Evolutionary conservation across 2,888 invertebrate species (phyloP), one percentile per base, ranked within the genome.

Genomic region (Orthosia gracilis): DNA sequence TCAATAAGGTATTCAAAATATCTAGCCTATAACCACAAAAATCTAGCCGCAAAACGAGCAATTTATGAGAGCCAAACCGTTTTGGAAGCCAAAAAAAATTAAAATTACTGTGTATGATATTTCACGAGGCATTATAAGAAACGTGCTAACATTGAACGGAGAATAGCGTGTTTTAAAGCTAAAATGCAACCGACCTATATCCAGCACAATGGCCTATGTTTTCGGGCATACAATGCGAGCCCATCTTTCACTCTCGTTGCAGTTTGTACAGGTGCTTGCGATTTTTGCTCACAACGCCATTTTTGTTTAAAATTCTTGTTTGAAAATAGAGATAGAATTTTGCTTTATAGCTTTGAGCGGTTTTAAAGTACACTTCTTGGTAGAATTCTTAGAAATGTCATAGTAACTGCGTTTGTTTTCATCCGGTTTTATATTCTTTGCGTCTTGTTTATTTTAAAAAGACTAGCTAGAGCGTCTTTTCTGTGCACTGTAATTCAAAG

Each of bases 121-220:
- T 83, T 85, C 76, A 83, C 59, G 54, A 65, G 72, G 54, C 78
- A 71, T 84, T 86, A 77, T 83, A 88, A 85, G 85, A 85, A 87
- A 80, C 50, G 68, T 58, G 49, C 82, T 80, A 85, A 82, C 84
- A 84, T 85, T 85, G 81, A 88, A 84, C 82, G 76, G 70, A 78
- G 84, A 86, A 85, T 83, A 83, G 85, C 87, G 84, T 89, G 88
- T 87, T 89, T 91, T 90, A 92, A 92, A 88, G 89, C 87, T 86
- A 90, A 91, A 92, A 91, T 91, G 91, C 92, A 91, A 89, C 85
- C 91, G 94, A 91, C 94, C 94, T 90, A 93, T 90, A 94, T 94
- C 87, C 86, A 73, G 85, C 88, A 93, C 94, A 94, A 94, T 92
- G 87, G 92, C 83, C 91, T 91, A 92, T 93, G 92, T 93, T 93